These are phyloP conservation scores for Numenius phaeopus DNA, from an alignment of 2,797 vertebrate genomes.

Conservation along the genomic window DNA sequence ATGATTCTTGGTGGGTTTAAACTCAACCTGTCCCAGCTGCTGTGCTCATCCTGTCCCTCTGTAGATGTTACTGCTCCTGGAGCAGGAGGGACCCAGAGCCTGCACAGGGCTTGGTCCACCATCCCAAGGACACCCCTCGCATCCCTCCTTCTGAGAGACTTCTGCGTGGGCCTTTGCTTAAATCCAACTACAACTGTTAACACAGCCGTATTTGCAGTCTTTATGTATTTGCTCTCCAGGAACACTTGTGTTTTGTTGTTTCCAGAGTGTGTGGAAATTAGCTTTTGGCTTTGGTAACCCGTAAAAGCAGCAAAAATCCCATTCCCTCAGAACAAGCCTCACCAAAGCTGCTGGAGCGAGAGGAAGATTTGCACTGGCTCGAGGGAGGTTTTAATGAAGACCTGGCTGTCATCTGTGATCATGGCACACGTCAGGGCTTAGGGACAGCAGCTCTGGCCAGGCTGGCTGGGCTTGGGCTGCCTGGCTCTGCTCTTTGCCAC, in stretches of 20 bases:
- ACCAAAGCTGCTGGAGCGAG: neutral
- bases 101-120: neutral
- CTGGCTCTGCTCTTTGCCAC: neutral
- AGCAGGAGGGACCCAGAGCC: neutral
- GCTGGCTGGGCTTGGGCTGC: neutral
- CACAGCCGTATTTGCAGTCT: rapidly evolving
- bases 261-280: neutral
- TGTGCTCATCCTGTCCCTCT: neutral
- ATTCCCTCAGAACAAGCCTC: neutral
- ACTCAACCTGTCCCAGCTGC: neutral
- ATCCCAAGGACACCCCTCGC: neutral
- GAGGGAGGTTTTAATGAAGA: neutral
- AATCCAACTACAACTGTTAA: neutral
- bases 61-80: rapidly evolving
- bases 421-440: neutral
- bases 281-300: neutral
- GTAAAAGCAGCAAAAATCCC: neutral
- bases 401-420: neutral
- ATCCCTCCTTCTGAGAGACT: neutral
- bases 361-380: neutral
- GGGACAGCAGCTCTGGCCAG: neutral
- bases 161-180: neutral
- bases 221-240: neutral
- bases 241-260: neutral
- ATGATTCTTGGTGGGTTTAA: neutral